Evolutionary conservation across 2,797 vertebrate genomes (phyloP).

Genomic region (Acestrorhynchus altus): DNA sequence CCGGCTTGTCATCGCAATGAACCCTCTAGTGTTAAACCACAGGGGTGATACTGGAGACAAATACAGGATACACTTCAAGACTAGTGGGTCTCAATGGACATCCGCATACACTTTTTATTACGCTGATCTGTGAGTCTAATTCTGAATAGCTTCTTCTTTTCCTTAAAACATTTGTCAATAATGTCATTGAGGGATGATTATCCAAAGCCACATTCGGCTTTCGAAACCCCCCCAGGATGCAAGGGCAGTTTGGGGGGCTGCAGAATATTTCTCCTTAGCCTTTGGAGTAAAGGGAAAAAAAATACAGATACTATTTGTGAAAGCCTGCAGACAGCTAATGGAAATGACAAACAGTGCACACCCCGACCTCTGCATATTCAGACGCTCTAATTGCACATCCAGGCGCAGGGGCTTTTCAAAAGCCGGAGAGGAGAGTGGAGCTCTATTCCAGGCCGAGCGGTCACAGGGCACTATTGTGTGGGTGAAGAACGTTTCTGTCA

Average conservation of each 20-base stretch:
- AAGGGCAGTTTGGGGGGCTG: background rate
- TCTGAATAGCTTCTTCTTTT: background rate
- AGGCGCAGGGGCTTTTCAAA: conserved; percentile 63
- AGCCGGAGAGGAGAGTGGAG: conserved; percentile 37
- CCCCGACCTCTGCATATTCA: conserved; percentile 52
- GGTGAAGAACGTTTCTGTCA: conserved; percentile 68
- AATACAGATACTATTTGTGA: conserved; percentile 51
- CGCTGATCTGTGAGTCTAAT: conserved; percentile 27
- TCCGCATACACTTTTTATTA: conserved; percentile 44
- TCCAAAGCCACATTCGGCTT: background rate
- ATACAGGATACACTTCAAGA: conserved; percentile 57
- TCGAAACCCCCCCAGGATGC: background rate
- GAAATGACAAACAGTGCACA: conserved; percentile 50
- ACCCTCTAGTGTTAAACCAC: conserved; percentile 61
- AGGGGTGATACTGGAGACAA: conserved; percentile 60
- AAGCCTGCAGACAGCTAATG: conserved; percentile 54
- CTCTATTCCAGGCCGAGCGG: conserved; percentile 53
- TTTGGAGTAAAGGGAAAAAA: conserved; percentile 16
- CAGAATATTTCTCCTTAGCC: conserved; percentile 22
- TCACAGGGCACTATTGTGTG: conserved; percentile 59
- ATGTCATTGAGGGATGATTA: background rate
- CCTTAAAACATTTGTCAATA: background rate
- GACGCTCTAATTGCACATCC: conserved; percentile 59
- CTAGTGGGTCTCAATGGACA: conserved; percentile 45
- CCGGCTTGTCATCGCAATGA: conserved; percentile 60